Conservation (phyloP, 1,140 invertebrate species). For the Drosophila simulans region DNA sequence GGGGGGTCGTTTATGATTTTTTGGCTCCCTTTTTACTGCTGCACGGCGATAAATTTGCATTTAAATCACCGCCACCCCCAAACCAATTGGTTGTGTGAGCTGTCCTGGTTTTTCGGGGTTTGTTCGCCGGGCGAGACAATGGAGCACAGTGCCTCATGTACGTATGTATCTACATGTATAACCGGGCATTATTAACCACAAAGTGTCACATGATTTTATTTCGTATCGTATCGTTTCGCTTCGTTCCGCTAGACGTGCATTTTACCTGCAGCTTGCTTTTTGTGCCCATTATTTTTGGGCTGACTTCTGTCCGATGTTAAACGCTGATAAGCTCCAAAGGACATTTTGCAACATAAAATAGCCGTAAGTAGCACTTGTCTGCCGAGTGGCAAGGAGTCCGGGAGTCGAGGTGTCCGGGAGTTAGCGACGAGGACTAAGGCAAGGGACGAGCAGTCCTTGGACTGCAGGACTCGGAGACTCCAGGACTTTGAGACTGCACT, state of each 20-base stretch:
- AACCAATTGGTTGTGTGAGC: conserved; percentile 44
- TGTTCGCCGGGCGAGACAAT: conserved; percentile 33
- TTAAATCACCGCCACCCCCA: conserved; percentile 72
- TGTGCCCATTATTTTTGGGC: conserved; percentile 68
- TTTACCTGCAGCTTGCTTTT: conserved; percentile 71
- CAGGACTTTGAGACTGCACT: conserved; percentile 48
- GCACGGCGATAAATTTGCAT: conserved; percentile 82
- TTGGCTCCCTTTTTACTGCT: conserved; percentile 60
- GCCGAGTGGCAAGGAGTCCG: conserved; percentile 30
- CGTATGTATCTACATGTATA: conserved; percentile 23
- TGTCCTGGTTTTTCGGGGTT: conserved; percentile 49
- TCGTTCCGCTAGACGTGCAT: conserved; percentile 49
- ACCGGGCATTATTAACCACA: conserved; percentile 77
- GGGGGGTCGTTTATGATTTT: conserved; percentile 49
- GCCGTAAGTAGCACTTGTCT: conserved; percentile 79
- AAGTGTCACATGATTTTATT: conserved; percentile 83
- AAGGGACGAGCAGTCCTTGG: too few relatives aligned
- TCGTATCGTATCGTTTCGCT: conserved; percentile 38
- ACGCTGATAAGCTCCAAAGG: conserved; percentile 75
- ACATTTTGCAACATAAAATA: conserved; percentile 79
- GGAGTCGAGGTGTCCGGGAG: conserved; percentile 16
- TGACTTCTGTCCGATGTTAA: conserved; percentile 68
- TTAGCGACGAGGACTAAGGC: neutral
- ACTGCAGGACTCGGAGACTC: conserved; percentile 12
- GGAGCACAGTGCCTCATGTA: conserved; percentile 7